Evolutionary conservation across 30 jellyfish, hydroid and myxozoan species (phyloP).

Genomic region (Euphysa ruthae): DNA sequence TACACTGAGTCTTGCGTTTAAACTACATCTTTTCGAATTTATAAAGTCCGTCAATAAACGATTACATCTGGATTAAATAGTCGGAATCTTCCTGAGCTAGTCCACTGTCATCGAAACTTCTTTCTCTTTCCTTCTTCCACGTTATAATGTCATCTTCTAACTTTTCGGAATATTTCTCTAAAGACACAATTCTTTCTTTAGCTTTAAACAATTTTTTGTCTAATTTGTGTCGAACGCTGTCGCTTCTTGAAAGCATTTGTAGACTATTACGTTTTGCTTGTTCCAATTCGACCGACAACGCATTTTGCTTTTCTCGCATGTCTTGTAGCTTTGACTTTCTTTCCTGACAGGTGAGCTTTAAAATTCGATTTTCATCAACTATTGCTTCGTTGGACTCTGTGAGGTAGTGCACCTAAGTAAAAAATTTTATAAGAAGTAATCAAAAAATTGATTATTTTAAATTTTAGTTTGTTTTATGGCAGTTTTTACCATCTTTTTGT

Average conservation of each 20-base stretch:
- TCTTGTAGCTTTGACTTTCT: slow-evolving; percentile 11
- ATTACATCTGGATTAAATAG: not conserved
- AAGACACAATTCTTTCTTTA: not conserved
- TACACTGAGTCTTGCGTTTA: no score
- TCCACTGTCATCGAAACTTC: slow-evolving; percentile 26
- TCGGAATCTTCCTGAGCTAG: slow-evolving; percentile 24
- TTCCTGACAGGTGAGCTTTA: slow-evolving; percentile 2
- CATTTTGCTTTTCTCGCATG: slow-evolving; percentile 1
- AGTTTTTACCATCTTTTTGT: no score
- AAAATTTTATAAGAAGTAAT: no score
- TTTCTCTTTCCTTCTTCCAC: not conserved
- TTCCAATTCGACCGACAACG: slow-evolving; percentile 5
- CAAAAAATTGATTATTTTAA: no score
- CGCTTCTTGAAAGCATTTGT: not conserved
- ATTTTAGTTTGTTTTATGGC: no score
- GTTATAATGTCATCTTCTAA: not conserved
- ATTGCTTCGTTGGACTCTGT: slow-evolving; percentile 12
- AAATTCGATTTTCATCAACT: not conserved
- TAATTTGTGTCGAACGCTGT: not conserved
- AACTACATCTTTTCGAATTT: no score
- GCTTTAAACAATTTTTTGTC: not conserved
- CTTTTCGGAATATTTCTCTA: slow-evolving; percentile 10
- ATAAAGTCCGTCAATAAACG: no score
- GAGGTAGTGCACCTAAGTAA: not conserved
- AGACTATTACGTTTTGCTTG: slow-evolving; percentile 12